Evolutionary conservation across 2,888 invertebrate species (phyloP), one percentile per base, ranked within the genome.

Genomic region (Tribolium freemani): DNA sequence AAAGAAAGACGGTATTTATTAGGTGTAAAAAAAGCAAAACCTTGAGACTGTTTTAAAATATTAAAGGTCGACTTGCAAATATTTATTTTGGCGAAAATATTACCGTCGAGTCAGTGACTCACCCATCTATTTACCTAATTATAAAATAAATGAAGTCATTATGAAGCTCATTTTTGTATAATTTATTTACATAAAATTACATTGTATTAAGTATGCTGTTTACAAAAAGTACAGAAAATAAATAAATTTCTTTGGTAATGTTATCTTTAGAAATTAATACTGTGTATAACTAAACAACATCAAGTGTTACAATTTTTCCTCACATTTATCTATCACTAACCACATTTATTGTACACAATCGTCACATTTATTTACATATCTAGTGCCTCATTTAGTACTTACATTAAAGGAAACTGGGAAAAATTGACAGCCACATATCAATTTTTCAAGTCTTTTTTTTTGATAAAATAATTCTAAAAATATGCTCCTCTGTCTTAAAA

Each of bases 301-400:
- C n/a, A 38, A 38, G 38, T 26, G 5, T 26, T 26, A 26, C 38
- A 38, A 38, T 38, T n/a, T 38, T 38, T 31, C 6, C n/a, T 38
- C 38, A 38, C 38, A 38, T 38, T 38, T 38, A 38, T 38, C 5
- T 38, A 38, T n/a, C 8, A 8, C 44, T 58, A 58, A 58, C 10
- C 54, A 26, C 38, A 57, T 31, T 31, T 57, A 57, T 11, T 64
- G 64, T 64, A 64, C 64, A 64, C 21, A 21, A 3, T 58, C 45
- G 21, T 63, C 63, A 63, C 64, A 64, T 64, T 64, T 64, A 64
- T 64, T 53, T 64, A 64, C 64, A 64, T 20, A 50, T 38, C 64
- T 64, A 64, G 64, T 63, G 48, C 63, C 63, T 50, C 10, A n/a
- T 8, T 46, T 45, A 57, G 38, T 56, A 26, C 26, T 26, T 16